Base-by-base conservation (phyloP, 2,113 vertebrate species). In the Eretmochelys imbricata region DNA sequence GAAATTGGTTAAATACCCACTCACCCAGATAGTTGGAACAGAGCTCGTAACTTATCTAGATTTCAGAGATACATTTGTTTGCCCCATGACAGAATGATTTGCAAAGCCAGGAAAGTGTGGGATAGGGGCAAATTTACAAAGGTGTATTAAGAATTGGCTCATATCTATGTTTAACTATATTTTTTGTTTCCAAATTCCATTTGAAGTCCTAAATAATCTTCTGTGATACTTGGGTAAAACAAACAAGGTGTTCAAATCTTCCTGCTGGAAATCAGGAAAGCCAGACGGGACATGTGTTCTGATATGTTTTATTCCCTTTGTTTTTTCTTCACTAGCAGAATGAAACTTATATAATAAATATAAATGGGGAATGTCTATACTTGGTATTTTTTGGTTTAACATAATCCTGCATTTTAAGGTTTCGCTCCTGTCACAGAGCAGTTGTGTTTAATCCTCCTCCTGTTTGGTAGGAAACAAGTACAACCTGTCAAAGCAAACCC, bases 121-220 rank as follows among this genome's bases (percentile, higher is more conserved):
- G 20, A 57, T 1, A 25, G 51, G 82, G 48, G 7, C 51, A 85
- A 55, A 46, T 42, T 53, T 1, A 22, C 13, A 27, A 3, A 86
- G 82, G 5, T 62, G 51, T n/a, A 84, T 88, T 72, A 91, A 91
- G 13, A 78, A 27, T 59, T 78, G 87, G 27, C 10, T 86, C 25
- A 62, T 80, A 72, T 80, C 72, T 31, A 1, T 5, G 8, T 82
- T 85, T 78, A 86, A 80, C 53, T 10, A 59, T 8, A 42, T 8
- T 10, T 7, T 96, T 95, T 95, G 53, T 89, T 94, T 96, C 59
- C 48, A 42, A 91, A 93, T 81, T 91, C 65, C 89, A 96, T 96
- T 96, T 96, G 93, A 96, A 95, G 87, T 80, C 53, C 81, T 88
- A 81, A 88, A 93, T 87, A 87, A 96, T 81, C 87, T 85, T 90